phyloP scores from a whole-genome alignment of 2,797 vertebrate genomes.

The Sebastes steindachneri region DNA sequence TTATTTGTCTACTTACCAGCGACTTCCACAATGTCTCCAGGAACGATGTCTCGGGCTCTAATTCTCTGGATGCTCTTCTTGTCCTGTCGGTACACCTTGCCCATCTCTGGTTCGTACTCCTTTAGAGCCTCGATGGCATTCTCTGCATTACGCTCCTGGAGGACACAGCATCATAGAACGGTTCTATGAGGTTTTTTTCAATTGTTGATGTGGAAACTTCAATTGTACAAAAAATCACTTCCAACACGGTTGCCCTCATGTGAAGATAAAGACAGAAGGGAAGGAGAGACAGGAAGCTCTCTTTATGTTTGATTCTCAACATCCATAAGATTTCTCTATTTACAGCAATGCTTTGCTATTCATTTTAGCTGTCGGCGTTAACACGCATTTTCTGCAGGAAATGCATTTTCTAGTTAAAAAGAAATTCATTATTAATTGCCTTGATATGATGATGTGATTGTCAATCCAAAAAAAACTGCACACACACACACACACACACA shows the following conservation, averaged over 20 bases:
- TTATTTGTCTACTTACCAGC: slow-evolving; percentile 70
- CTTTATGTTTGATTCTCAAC: background rate
- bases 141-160: slow-evolving; percentile 85
- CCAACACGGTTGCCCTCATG: background rate
- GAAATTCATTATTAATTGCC: too few species aligned
- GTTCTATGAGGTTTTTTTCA: background rate
- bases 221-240: background rate
- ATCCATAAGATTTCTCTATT: background rate
- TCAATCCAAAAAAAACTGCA: background rate
- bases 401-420: background rate
- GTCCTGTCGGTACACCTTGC: slow-evolving; percentile 86
- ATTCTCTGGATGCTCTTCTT: slow-evolving; percentile 84
- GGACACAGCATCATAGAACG: background rate
- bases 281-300: background rate
- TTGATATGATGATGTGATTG: background rate
- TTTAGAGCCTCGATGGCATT: slow-evolving; percentile 86
- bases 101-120: slow-evolving; percentile 87
- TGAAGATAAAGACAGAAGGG: background rate
- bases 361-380: background rate
- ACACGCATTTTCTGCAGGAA: background rate
- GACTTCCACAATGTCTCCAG: slow-evolving; percentile 86
- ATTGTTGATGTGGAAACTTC: background rate
- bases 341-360: background rate
- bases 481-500: background rate
- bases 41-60: slow-evolving; percentile 83